Conservation (phyloP, 2,888 invertebrate genomes). For the Amiota communis region DNA sequence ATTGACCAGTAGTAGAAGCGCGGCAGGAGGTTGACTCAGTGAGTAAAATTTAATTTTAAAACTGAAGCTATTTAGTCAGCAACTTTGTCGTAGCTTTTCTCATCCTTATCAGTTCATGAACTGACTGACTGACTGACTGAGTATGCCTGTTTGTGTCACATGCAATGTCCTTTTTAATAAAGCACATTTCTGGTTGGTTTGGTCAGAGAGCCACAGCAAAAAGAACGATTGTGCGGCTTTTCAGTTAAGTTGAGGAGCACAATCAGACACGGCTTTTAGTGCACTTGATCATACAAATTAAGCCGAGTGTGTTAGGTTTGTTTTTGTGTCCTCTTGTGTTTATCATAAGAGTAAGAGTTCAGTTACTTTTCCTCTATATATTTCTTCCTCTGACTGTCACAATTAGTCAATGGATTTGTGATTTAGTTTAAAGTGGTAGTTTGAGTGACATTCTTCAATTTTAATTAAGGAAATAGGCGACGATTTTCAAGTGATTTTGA, state of each 20-base stretch:
- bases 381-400: slow-evolving; percentile 17
- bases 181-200: slow-evolving; percentile 36
- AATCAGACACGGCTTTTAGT: slow-evolving; percentile 5
- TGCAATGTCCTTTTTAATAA: slow-evolving; percentile 59
- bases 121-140: not conserved
- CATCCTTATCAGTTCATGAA: too few species aligned
- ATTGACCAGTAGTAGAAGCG: not conserved
- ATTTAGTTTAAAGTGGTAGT: not conserved
- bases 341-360: slow-evolving; percentile 41
- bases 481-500: slow-evolving; percentile 19
- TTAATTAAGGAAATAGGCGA: slow-evolving; percentile 65
- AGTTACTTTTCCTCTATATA: slow-evolving; percentile 49
- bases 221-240: slow-evolving; percentile 26
- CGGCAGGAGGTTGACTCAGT: not conserved
- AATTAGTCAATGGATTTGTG: slow-evolving; percentile 63
- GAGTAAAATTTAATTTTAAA: slow-evolving; percentile 56
- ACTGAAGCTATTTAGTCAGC: slow-evolving; percentile 42
- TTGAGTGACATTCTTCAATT: slow-evolving; percentile 58
- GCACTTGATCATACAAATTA: slow-evolving; percentile 60
- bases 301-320: slow-evolving; percentile 49
- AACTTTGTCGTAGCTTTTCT: slow-evolving; percentile 53
- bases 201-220: slow-evolving; percentile 1
- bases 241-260: slow-evolving; percentile 14
- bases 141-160: slow-evolving; percentile 7
- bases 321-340: slow-evolving; percentile 41